Evolutionary conservation across 2,888 invertebrate genomes (phyloP).

Genomic region (Tetrapedia diversipes): DNA sequence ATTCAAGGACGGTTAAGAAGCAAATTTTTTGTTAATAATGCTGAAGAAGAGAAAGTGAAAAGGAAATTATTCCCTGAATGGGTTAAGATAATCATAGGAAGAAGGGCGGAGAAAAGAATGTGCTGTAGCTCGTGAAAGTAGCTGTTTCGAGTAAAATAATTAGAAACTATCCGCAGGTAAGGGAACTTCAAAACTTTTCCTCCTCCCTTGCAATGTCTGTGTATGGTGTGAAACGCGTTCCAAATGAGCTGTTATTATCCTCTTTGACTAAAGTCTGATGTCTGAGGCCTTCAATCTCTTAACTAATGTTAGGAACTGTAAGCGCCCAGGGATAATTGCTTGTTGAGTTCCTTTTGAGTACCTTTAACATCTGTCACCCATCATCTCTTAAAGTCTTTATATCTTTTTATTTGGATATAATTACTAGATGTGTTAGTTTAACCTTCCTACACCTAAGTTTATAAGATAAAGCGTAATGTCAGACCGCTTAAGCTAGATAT

Average conservation of each 20-base stretch:
- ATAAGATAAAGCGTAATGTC: no score
- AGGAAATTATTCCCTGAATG: constrained; percentile 18
- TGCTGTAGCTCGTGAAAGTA: not conserved
- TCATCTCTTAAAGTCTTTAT: no score
- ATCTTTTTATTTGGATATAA: no score
- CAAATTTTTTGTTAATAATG: not conserved
- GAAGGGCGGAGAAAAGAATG: not conserved
- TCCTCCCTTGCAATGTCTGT: not conserved
- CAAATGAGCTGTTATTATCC: not conserved
- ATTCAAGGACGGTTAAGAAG: not conserved
- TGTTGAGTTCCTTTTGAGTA: no score
- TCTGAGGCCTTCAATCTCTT: no score
- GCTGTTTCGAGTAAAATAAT: constrained; percentile 32
- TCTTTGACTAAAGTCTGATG: no score
- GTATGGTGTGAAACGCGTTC: not conserved
- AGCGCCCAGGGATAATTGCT: no score
- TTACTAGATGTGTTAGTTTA: no score
- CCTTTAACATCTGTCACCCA: no score
- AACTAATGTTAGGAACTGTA: no score
- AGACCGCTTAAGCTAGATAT: no score
- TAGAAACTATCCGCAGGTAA: constrained; percentile 17
- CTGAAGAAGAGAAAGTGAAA: constrained; percentile 30
- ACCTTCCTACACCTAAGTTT: no score
- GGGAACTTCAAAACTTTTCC: constrained; percentile 8
- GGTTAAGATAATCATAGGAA: not conserved